Percentiles rank a stretch among this genome's conserved stretches.
Evolutionary conservation across 1,140 invertebrate species (phyloP).

Genomic region (Dolichoris vasculosae): DNA sequence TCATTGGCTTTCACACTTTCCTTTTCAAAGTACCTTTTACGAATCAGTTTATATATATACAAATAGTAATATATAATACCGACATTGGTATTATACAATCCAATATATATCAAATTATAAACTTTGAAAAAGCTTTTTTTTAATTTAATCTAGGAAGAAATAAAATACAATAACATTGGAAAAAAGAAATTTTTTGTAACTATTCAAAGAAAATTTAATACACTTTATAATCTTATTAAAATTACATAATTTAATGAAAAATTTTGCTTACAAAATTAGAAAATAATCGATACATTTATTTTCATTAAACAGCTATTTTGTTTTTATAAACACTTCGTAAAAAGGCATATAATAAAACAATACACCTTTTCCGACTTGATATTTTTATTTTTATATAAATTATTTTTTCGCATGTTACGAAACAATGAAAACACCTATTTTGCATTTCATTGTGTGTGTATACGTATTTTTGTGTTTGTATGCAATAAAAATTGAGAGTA

Average conservation of each 20-base stretch:
- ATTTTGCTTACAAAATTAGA: too few relatives aligned
- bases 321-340: background rate
- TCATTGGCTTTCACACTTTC: background rate
- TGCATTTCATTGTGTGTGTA: background rate
- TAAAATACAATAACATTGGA: too few relatives aligned
- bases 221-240: too few relatives aligned
- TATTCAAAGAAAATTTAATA: too few relatives aligned
- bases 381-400: slow-evolving; percentile 49
- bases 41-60: too few relatives aligned
- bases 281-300: background rate
- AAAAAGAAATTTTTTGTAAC: too few relatives aligned
- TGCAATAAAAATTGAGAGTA: slow-evolving; percentile 51
- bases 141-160: too few relatives aligned
- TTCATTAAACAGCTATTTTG: background rate
- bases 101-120: too few relatives aligned
- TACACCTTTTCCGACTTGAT: slow-evolving; percentile 10
- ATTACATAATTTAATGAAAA: too few relatives aligned
- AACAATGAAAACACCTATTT: background rate
- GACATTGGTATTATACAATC: too few relatives aligned
- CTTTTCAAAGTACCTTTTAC: background rate
- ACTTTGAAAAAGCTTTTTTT: too few relatives aligned
- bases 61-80: too few relatives aligned
- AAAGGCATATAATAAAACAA: background rate
- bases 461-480: background rate
- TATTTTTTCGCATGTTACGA: slow-evolving; percentile 23